These are phyloP conservation scores for Mustelus asterias DNA, from an alignment of 2,113 vertebrate species.

Conservation along the genomic window DNA sequence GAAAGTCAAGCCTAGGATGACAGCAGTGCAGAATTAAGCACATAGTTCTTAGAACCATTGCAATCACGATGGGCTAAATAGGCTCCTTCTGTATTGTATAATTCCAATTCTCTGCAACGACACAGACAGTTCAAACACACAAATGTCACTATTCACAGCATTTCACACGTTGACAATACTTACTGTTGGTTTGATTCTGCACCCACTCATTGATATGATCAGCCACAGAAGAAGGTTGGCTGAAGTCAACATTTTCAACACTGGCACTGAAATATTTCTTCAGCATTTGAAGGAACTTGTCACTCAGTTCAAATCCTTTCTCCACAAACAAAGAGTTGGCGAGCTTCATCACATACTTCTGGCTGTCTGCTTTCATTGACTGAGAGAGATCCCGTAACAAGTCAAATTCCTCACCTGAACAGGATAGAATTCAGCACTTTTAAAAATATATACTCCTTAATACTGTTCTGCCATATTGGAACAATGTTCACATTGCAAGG, in stretches of 20 bases:
- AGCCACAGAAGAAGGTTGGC: constrained; percentile 72
- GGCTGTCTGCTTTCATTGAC: constrained; percentile 60
- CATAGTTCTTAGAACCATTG: background rate
- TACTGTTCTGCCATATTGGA: background rate
- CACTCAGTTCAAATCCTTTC: constrained; percentile 75
- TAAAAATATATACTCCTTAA: background rate
- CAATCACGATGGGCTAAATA: background rate
- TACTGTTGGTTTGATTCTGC: constrained; percentile 90
- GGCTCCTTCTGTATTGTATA: background rate
- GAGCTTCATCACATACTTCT: constrained; percentile 74
- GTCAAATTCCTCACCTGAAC: constrained; percentile 77
- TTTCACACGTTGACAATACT: constrained; percentile 47
- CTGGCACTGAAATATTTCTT: constrained; percentile 83
- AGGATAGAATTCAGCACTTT: background rate
- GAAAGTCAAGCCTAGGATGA: background rate
- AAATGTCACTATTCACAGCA: background rate
- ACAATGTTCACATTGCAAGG: background rate
- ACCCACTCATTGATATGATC: constrained; percentile 91
- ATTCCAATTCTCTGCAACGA: background rate
- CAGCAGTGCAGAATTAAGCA: background rate
- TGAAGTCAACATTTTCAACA: constrained; percentile 82
- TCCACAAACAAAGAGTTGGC: constrained; percentile 89
- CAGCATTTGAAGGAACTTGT: constrained; percentile 80
- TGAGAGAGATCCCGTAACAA: constrained; percentile 78
- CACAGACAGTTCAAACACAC: background rate